A percentile compares a stretch with the other conserved stretches of the same genome.
phyloP scores from a whole-genome alignment of 2,797 vertebrate genomes.

The Denticeps clupeoides region DNA sequence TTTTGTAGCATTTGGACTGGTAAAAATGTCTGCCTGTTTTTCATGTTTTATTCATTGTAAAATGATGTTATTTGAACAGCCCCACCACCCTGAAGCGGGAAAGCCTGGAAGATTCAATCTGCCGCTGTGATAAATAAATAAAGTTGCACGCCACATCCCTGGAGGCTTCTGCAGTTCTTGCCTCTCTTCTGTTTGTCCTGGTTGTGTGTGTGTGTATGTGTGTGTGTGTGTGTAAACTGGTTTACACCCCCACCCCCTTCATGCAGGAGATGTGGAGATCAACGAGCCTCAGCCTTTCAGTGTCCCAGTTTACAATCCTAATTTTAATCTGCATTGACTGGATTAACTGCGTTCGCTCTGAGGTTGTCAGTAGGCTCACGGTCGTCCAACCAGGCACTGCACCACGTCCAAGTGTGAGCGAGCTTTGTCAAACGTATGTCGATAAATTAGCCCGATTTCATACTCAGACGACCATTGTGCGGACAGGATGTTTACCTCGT shows the following conservation, averaged over 20 bases:
- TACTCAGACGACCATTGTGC: too few species aligned
- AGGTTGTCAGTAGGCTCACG: too few species aligned
- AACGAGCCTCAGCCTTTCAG: too few species aligned
- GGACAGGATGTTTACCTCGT: neutral
- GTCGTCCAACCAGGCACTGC: too few species aligned
- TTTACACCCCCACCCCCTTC: too few species aligned
- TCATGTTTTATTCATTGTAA: neutral
- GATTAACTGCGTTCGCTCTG: too few species aligned
- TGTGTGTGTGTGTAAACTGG: slow-evolving; percentile 1
- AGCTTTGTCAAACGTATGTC: too few species aligned
- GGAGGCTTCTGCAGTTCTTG: neutral
- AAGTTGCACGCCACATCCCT: neutral
- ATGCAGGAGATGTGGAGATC: too few species aligned
- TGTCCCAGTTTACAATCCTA: too few species aligned
- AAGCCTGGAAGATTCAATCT: neutral
- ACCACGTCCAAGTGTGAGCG: too few species aligned
- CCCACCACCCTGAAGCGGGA: neutral
- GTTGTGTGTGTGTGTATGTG: slow-evolving; percentile 2
- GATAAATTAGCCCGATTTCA: too few species aligned
- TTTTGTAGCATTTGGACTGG: slow-evolving; percentile 1
- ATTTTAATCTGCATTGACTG: too few species aligned
- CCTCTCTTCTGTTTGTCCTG: neutral
- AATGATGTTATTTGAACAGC: neutral
- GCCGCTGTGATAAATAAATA: slow-evolving; percentile 3
- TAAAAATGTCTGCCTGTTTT: slow-evolving; percentile 2